Evolutionary conservation across 2,797 vertebrate species (phyloP).

Genomic region (Staurois parvus): DNA sequence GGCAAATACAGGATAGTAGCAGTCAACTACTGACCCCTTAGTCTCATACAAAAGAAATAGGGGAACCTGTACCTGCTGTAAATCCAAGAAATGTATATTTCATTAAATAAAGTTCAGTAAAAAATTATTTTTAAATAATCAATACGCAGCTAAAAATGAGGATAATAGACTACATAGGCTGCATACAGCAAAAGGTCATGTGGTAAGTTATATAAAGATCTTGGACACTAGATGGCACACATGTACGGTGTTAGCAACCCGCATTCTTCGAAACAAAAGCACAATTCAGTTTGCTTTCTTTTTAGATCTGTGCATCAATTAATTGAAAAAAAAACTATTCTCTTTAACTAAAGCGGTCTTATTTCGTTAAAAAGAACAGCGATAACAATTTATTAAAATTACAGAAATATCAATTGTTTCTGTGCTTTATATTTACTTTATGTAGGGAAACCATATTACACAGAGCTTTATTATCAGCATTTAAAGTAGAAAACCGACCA

Average conservation of each 20-base stretch:
- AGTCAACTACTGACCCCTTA: neutral
- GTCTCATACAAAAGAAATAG: no score
- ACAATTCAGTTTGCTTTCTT: neutral
- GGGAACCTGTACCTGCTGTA: neutral
- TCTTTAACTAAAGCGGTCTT: neutral
- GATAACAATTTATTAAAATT: neutral
- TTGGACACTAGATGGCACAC: conserved; percentile 43
- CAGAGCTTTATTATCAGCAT: no score
- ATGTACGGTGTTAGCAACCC: conserved; percentile 1
- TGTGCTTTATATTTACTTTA: neutral
- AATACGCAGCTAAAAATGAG: neutral
- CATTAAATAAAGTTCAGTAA: neutral
- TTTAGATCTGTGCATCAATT: neutral
- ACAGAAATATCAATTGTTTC: neutral
- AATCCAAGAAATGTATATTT: no score
- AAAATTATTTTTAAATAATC: neutral
- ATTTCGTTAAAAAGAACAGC: neutral
- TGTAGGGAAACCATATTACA: neutral
- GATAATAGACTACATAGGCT: neutral
- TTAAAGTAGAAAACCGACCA: neutral
- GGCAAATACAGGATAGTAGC: no score
- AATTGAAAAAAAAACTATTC: neutral
- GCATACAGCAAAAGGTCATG: neutral
- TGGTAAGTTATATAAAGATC: neutral
- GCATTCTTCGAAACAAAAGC: neutral